Evolutionary conservation across 1,140 invertebrate genomes (phyloP).

Genomic region (Whitmania pigra): DNA sequence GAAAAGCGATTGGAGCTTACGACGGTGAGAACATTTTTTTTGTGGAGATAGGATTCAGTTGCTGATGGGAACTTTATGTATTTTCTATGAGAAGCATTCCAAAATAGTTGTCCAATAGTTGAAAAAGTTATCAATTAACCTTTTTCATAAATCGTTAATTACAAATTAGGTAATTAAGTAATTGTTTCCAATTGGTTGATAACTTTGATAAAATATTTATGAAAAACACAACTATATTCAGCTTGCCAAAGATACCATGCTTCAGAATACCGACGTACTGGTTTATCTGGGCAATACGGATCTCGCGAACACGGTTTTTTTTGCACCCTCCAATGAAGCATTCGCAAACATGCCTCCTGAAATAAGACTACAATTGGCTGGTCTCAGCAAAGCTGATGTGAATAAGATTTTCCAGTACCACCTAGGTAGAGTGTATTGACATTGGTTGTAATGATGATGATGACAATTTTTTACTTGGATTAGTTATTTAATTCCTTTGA

Average conservation of each 20-base stretch:
- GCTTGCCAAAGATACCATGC: background rate
- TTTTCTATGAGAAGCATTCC: too few species aligned
- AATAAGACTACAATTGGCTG: background rate
- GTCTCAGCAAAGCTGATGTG: background rate
- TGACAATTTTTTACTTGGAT: background rate
- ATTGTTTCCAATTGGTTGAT: too few species aligned
- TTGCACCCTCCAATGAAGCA: conserved; percentile 18
- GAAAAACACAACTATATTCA: background rate
- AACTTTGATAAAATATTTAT: too few species aligned
- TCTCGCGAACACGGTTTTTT: conserved; percentile 15
- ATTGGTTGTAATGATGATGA: background rate
- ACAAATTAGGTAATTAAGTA: too few species aligned
- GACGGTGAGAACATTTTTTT: too few species aligned
- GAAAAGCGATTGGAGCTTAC: too few species aligned
- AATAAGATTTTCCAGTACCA: conserved; percentile 11
- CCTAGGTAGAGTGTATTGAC: background rate
- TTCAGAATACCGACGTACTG: conserved; percentile 9
- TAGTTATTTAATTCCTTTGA: too few species aligned
- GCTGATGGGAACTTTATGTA: too few species aligned
- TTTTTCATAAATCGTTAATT: too few species aligned
- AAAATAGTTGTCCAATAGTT: too few species aligned
- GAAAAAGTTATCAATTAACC: too few species aligned
- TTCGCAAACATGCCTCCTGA: conserved; percentile 6
- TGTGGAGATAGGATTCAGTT: too few species aligned
- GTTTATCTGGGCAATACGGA: background rate